These are phyloP conservation scores for Lagenorhynchus albirostris DNA, from an alignment of 2,113 vertebrate genomes.

Conservation along the genomic window DNA sequence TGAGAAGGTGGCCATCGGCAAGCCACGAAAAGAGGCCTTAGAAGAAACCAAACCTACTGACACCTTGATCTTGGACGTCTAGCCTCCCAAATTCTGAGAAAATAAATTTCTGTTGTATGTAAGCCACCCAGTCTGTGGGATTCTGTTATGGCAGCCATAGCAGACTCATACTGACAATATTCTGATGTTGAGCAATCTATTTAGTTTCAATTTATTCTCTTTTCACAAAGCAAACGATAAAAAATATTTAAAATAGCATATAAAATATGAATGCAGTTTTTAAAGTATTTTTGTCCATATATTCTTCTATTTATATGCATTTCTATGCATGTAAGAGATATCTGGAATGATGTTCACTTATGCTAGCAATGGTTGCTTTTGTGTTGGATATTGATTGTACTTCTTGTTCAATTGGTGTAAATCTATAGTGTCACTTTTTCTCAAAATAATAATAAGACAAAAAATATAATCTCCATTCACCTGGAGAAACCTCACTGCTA, in stretches of 20 bases:
- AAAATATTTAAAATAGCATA: not conserved
- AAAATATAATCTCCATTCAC: not conserved
- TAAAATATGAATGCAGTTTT: no score
- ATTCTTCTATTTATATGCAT: no score
- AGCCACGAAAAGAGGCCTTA: not conserved
- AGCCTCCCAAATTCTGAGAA: not conserved
- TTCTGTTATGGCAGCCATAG: not conserved
- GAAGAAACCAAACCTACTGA: not conserved
- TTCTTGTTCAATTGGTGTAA: not conserved
- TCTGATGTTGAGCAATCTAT: not conserved
- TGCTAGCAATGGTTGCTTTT: not conserved
- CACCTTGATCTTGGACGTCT: not conserved
- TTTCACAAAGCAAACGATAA: not conserved
- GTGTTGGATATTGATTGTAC: not conserved
- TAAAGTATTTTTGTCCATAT: no score
- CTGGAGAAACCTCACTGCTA: not conserved
- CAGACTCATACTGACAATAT: not conserved
- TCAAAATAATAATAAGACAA: not conserved
- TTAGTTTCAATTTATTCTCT: not conserved
- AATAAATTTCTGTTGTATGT: not conserved
- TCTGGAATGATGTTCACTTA: not conserved
- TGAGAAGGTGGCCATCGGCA: not conserved
- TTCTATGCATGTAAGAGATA: not conserved
- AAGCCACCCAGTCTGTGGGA: not conserved
- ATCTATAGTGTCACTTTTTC: not conserved